Evolutionary conservation across 2,797 vertebrate genomes (phyloP).

Genomic region (Siniperca scherzeri): DNA sequence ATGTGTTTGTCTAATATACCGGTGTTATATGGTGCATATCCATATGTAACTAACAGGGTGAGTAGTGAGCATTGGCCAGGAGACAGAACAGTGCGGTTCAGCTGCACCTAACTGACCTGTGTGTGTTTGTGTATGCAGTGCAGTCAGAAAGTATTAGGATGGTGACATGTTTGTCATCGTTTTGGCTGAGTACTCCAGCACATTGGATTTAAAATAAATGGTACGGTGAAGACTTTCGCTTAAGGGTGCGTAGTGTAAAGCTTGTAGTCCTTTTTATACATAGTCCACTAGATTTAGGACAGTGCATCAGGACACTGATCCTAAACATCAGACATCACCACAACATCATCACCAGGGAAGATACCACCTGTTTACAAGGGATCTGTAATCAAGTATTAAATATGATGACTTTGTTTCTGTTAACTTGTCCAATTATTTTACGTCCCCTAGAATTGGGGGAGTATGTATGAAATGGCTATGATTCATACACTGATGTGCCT

Average conservation of each 20-base stretch:
- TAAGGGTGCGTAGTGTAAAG: neutral
- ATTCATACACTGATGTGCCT: neutral
- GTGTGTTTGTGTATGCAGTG: neutral
- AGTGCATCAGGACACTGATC: neutral
- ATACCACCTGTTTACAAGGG: neutral
- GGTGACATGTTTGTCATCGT: neutral
- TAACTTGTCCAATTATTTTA: neutral
- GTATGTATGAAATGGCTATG: neutral
- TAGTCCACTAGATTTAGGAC: neutral
- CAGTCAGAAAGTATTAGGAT: neutral
- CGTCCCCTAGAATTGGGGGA: neutral
- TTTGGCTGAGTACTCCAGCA: neutral
- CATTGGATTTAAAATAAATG: neutral
- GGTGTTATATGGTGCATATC: conserved; percentile 15
- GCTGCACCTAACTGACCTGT: neutral
- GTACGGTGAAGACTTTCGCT: neutral
- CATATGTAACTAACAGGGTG: conserved; percentile 6
- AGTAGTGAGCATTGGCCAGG: neutral
- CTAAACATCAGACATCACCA: conserved; percentile 9
- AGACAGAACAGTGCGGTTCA: neutral
- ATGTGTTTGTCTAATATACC: conserved; percentile 19
- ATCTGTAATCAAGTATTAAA: conserved; percentile 13
- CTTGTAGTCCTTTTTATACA: neutral
- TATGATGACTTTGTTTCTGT: conserved; percentile 1
- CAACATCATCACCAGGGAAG: conserved; percentile 3